Base-by-base conservation (phyloP, 2,113 vertebrate species). In the Lanius ludovicianus region DNA sequence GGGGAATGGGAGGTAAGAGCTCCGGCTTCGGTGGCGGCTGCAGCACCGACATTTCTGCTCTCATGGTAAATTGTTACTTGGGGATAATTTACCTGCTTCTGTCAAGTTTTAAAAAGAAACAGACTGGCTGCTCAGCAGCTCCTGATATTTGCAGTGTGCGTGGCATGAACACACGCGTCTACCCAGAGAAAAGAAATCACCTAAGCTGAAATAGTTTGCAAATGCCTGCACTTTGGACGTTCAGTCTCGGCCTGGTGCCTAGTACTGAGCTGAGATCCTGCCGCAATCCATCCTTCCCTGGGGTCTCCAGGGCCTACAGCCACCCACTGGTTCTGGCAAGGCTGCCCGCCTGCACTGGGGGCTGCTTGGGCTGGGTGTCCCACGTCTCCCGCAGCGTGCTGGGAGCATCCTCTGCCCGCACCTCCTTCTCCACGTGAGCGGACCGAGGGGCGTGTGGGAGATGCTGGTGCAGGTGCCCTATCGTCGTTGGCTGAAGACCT, bases 51-150 rank as follows among this genome's bases (percentile, higher is more conserved):
- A 35, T 76, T 77, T 92, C 76, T 85, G 71, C 62, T 93, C 84
- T 70, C 1, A 0, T 57, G 64, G 81, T 73, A 86, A 93, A 93
- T 85, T 15, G 21, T 95, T 91, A 91, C 81, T 64, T 68, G 90
- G 71, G 81, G 93, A 92, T 87, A 75, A 92, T 96, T 95, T 92
- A 86, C 86, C 86, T 90, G 93, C 85, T 95, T 83, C 17, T 82
- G 88, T 84, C 84, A 65, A 65, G 81, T 88, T 91, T 89, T 77
- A 59, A 67, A 92, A 94, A 94, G 84, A 88, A 93, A 79, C 52
- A 82, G 69, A 39, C 77, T 18, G 53, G 80, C 77, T 67, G 77
- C 80, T 75, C 63, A 63, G 79, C 22, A 75, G 87, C 68, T 81
- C 47, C 52, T 85, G 80, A 65, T 59, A 33, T 46, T 62, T 4